phyloP scores from a whole-genome alignment of 2,797 vertebrate genomes.

The Apogon hyalosoma region DNA sequence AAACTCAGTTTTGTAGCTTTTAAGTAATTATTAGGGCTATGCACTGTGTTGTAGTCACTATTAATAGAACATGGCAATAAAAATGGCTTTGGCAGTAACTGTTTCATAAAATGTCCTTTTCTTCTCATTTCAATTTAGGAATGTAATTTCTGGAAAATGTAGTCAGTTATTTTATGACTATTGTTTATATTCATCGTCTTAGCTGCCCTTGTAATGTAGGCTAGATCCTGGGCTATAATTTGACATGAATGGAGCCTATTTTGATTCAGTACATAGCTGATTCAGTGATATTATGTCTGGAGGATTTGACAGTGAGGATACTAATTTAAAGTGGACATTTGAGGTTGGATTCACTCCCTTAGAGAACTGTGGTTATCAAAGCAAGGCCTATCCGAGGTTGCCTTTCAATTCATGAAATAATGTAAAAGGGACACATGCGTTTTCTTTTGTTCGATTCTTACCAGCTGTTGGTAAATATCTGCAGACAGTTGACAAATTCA shows the following conservation, averaged over 20 bases:
- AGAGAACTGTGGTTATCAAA: neutral
- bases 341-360: neutral
- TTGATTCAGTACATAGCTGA: neutral
- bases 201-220: slow-evolving; percentile 65
- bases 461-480: neutral
- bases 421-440: neutral
- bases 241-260: slow-evolving; percentile 54
- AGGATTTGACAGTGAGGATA: neutral
- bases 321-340: neutral
- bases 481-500: no score
- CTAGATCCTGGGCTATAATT: slow-evolving; percentile 69
- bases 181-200: slow-evolving; percentile 40
- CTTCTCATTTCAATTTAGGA: slow-evolving; percentile 1
- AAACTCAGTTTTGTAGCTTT: slow-evolving; percentile 43
- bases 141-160: slow-evolving; percentile 10
- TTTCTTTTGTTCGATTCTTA: neutral
- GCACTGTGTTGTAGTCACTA: slow-evolving; percentile 36
- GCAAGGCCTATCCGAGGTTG: neutral
- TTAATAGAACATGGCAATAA: slow-evolving; percentile 61
- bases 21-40: slow-evolving; percentile 32
- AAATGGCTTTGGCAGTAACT: slow-evolving; percentile 52
- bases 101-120: slow-evolving; percentile 37
- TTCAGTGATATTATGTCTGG: neutral
- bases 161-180: neutral
- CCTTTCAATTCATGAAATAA: neutral